Evolutionary conservation across 2,797 vertebrate genomes (phyloP).

Genomic region (Characodon lateralis): DNA sequence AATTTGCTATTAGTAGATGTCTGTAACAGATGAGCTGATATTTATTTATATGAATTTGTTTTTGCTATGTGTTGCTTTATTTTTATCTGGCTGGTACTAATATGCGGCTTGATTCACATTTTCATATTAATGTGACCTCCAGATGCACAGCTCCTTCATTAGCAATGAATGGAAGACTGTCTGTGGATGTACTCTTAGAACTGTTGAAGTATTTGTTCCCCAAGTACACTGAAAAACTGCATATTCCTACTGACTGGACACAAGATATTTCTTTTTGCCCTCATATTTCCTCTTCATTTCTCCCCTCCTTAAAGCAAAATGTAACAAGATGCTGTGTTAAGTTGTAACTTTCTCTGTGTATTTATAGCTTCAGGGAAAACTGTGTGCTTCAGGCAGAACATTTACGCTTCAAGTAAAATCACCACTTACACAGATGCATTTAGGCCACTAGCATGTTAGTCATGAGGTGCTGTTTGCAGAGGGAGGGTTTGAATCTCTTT

Average conservation of each 20-base stretch:
- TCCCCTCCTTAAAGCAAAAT: slow-evolving; percentile 9
- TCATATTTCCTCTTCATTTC: neutral
- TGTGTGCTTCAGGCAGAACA: slow-evolving; percentile 15
- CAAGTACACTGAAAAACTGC: no score
- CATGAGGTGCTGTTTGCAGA: slow-evolving; percentile 15
- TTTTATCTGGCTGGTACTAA: slow-evolving; percentile 18
- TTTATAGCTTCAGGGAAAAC: slow-evolving; percentile 23
- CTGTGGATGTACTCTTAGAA: neutral
- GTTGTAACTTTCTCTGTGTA: slow-evolving; percentile 16
- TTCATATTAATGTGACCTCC: slow-evolving; percentile 33
- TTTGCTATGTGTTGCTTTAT: slow-evolving; percentile 17
- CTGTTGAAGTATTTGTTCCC: neutral
- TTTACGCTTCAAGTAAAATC: slow-evolving; percentile 18
- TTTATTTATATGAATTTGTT: slow-evolving; percentile 29
- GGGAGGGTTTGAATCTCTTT: slow-evolving; percentile 22
- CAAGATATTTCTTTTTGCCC: neutral
- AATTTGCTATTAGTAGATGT: neutral
- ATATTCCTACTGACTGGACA: slow-evolving; percentile 10
- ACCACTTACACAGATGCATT: slow-evolving; percentile 14
- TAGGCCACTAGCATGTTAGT: slow-evolving; percentile 12
- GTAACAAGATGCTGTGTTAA: slow-evolving; percentile 13
- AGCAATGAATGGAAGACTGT: neutral
- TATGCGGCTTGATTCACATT: slow-evolving; percentile 27
- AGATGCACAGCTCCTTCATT: slow-evolving; percentile 24
- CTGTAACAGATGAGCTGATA: neutral